These are phyloP conservation scores for Cynodonichthys magdalenae DNA, from an alignment of 2,797 vertebrate genomes.

Conservation along the genomic window DNA sequence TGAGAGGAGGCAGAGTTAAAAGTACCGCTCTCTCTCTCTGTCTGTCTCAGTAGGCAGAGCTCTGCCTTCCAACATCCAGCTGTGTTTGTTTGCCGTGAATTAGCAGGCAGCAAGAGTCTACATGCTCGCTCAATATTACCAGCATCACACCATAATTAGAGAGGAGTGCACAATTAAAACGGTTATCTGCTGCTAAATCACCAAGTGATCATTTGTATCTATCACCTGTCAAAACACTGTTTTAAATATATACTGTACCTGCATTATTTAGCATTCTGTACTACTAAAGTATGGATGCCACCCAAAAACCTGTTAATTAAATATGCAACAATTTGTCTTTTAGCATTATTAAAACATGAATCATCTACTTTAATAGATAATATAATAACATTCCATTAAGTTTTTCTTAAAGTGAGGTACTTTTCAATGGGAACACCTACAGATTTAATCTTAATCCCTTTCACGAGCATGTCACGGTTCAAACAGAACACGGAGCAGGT, in stretches of 20 bases:
- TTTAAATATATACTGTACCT: slow-evolving; percentile 28
- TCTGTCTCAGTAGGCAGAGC: slow-evolving; percentile 61
- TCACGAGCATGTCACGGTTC: slow-evolving; percentile 63
- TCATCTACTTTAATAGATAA: slow-evolving; percentile 15
- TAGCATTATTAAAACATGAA: slow-evolving; percentile 44
- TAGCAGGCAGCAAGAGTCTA: slow-evolving; percentile 75
- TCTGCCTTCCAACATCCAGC: slow-evolving; percentile 73
- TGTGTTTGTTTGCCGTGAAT: slow-evolving; percentile 83
- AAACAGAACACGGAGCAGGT: slow-evolving; percentile 57
- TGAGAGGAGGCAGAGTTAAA: slow-evolving; percentile 54
- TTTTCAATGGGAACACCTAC: slow-evolving; percentile 32
- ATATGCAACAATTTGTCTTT: slow-evolving; percentile 19
- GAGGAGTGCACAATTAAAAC: slow-evolving; percentile 71
- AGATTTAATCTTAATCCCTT: slow-evolving; percentile 49
- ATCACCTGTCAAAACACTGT: slow-evolving; percentile 55
- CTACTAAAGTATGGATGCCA: slow-evolving; percentile 8
- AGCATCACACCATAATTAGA: slow-evolving; percentile 74
- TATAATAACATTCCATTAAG: slow-evolving; percentile 37
- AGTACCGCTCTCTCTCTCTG: slow-evolving; percentile 36
- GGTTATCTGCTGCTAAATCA: slow-evolving; percentile 60
- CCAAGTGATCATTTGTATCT: slow-evolving; percentile 54
- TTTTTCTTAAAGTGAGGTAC: slow-evolving; percentile 32
- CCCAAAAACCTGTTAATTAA: slow-evolving; percentile 12
- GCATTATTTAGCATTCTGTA: slow-evolving; percentile 13
- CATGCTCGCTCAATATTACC: slow-evolving; percentile 73